Evolutionary conservation across 2,797 vertebrate genomes (phyloP), one percentile per base, ranked within the genome.

Genomic region (Tenualosa ilisha): DNA sequence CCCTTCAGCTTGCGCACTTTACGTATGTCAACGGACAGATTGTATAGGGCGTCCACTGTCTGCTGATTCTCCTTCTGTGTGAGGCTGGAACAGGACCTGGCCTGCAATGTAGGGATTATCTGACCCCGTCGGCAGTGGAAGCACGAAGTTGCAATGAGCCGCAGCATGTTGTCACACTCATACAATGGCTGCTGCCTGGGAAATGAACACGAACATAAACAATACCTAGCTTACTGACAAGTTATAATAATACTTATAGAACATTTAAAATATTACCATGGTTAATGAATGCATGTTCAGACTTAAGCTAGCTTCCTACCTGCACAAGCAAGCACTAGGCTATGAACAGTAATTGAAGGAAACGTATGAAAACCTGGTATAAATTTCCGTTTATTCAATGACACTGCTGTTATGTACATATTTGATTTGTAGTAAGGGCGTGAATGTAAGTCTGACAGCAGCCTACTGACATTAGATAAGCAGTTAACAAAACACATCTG

Each of bases 1-100:
- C 94, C 93, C 79, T 97, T 99, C 6, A 97, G 87, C 87, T 96
- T 94, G 7, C 97, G 95, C 46, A 99, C 93, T 88, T 97, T 99
- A 7, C 93, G 94, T 86, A 99, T 31, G 86, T 99, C 97, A n/a
- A 98, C 96, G 2, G 96, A 96, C 81, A 98, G 91, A 31, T 92
- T 89, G 50, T 89, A 93, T 53, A 99, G 95, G 63, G 90, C 94
- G 84, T 96, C 93, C 0, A 98, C 89, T 0, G 96, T 97, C 87
- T 91, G 91, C 75, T 91, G 92, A 87, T 99, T 98, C 93, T 99
- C 98, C n/a, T 75, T 85, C 17, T 90, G 89, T 87, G 51, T 89
- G 81, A 87, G 65, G 0, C 90, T 92, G 2, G 86, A 89, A 85
- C 88, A 94, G 17, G 84, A 31, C 82, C 92, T 91, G 22, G 85